These are phyloP conservation scores for Tetanocera ferruginea DNA, from an alignment of 2,888 invertebrate genomes.

Conservation along the genomic window DNA sequence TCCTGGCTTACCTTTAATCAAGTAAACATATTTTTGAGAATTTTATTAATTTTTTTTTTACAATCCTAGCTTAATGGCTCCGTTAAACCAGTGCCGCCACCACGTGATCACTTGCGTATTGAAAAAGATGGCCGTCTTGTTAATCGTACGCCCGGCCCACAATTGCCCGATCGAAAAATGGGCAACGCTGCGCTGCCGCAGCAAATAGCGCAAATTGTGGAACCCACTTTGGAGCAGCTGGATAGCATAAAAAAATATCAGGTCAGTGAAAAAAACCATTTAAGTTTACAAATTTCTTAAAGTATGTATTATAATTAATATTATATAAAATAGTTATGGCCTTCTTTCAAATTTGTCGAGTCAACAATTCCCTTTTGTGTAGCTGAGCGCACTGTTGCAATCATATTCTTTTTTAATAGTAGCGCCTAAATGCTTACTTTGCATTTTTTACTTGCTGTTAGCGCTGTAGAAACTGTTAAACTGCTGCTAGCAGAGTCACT, in stretches of 20 bases:
- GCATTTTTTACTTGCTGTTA: neutral
- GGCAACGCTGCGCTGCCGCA: conserved; percentile 68
- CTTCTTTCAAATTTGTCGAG: no score
- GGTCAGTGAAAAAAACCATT: conserved; percentile 72
- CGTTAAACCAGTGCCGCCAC: conserved; percentile 71
- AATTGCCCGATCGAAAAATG: conserved; percentile 75
- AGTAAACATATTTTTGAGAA: no score
- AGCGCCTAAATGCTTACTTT: conserved; percentile 8
- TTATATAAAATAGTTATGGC: no score
- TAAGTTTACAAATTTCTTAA: neutral
- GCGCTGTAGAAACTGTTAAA: no score
- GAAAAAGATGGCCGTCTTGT: conserved; percentile 75
- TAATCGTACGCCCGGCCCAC: conserved; percentile 73
- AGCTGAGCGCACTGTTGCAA: neutral
- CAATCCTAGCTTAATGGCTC: conserved; percentile 66
- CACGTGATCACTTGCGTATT: conserved; percentile 77
- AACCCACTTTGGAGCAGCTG: conserved; percentile 88
- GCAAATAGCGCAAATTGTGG: conserved; percentile 70
- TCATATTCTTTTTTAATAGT: neutral
- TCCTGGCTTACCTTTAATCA: no score
- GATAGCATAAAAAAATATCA: conserved; percentile 94
- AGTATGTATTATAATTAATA: no score
- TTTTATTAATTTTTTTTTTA: no score
- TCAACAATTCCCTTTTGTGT: no score
- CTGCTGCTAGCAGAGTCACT: no score